Conservation (phyloP, 1,140 invertebrate genomes). For the Phymorhynchus buccinoides region DNA sequence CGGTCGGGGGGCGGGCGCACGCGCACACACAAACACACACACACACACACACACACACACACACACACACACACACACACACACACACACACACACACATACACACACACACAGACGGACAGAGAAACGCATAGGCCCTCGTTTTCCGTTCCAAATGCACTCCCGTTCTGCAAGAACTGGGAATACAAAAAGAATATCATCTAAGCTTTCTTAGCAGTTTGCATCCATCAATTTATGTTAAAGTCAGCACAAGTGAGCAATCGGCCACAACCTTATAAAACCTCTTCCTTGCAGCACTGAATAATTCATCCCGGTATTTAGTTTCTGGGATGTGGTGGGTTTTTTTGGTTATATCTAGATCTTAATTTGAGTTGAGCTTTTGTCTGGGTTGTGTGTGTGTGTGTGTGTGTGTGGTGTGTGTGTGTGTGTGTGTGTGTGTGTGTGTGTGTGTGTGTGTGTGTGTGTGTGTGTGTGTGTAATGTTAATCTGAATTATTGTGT, state of each 20-base stretch:
- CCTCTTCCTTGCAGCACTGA: neutral
- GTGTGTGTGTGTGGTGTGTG: too few relatives aligned
- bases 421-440: too few relatives aligned
- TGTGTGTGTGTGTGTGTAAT: too few relatives aligned
- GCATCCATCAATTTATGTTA: neutral
- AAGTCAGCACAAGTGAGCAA: too few relatives aligned
- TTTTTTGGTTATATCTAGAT: conserved; percentile 2
- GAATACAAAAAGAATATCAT: neutral
- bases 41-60: neutral
- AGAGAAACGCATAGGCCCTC: neutral
- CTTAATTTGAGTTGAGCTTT: too few relatives aligned
- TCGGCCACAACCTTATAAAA: too few relatives aligned
- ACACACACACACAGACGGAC: neutral
- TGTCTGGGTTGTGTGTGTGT: too few relatives aligned
- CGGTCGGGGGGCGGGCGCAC: too few relatives aligned
- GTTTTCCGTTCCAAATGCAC: neutral
- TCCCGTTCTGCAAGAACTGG: neutral
- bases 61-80: neutral
- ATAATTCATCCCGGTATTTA: neutral
- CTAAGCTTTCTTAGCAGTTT: neutral
- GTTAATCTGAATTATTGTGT: too few relatives aligned
- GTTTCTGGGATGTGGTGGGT: neutral
- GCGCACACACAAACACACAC: neutral
- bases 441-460: too few relatives aligned
- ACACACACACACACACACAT: conserved; percentile 9